Base-by-base conservation (phyloP, 1,140 invertebrate genomes). In the Brachionus plicatilis region DNA sequence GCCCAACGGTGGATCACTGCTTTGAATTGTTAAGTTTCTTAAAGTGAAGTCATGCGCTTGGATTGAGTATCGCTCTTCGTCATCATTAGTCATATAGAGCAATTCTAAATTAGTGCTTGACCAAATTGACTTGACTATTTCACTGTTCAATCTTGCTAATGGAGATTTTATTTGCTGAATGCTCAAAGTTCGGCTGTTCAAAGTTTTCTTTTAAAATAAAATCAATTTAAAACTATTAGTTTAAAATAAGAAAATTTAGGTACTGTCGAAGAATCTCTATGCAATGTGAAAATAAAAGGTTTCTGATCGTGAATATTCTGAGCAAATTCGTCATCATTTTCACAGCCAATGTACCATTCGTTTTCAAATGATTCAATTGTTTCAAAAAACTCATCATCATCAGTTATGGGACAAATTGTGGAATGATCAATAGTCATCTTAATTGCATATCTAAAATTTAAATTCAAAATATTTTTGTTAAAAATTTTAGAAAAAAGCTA, bases 1-100 rank as follows among this genome's bases (percentile, higher is more conserved):
- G 1, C 91, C 91, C 0, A 92, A 87, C 4, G 91, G 91, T 75
- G 91, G 90, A 86, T 91, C 90, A 27, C 91, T 91, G 65, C 90
- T 89, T 86, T 92, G 91, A 6, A 91, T 90, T 11, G 89, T 91
- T 4, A 92, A 87, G 86, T 92, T 92, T 41, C 91, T 86, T 20
- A 92, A 86, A 9, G 91, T 86, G 50, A 88, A 87, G 5, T 89
- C 88, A 85, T 91, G 90, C 65, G 91, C 91, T 87, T 92, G 89
- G 85, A 92, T 92, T 82, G 90, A 91, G 87, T 91, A 92, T 72
- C 91, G 86, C 85, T 92, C 91, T 85, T 92, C 91, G 85, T 92
- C 91, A 87, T 92, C 91, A 85, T 91, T 91, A 41, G 91, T 92
- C 70, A 92, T 87, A 86, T 91, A 92, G 2, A 92, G 87, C 12